Evolutionary conservation across 2,113 vertebrate genomes (phyloP), one percentile per base, ranked within the genome.

Genomic region (Reinhardtius hippoglossoides): DNA sequence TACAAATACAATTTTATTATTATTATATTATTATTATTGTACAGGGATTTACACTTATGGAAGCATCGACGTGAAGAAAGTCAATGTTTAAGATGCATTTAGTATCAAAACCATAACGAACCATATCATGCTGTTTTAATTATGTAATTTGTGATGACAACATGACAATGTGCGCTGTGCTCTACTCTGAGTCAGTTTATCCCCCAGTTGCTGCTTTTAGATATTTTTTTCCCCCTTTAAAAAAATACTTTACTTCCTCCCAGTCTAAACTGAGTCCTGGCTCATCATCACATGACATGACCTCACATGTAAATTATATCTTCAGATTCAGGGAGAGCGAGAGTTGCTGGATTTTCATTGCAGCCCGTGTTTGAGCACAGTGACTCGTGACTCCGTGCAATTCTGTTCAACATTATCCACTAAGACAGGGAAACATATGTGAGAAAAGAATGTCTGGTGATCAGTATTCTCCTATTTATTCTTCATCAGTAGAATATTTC

Each of bases 281-380:
- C 64, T 75, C 55, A 0, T 79, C 46, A 24, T 65, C 58, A 46
- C 62, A 58, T 79, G 81, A 46, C 62, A 58, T 79, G 81, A 82
- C 67, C 71, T 94, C 92, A 92, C 81, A 63, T 92, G 88, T 65
- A 50, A 66, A 61, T 62, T 35, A 72, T 59, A 60, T 67, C 82
- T 18, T 85, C 68, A 59, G 69, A 82, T 54, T 65, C 31, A 79
- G 46, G 63, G 50, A 9, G 14, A 77, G 57, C 4, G 5, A 44
- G 48, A 64, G 50, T 40, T 62, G 54, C 50, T 69, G 44, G 66
- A 63, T 16, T 21, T 35, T 66, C 27, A 73, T 72, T 23, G 62
- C 61, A 3, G 70, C 55, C 48, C 3, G 3, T 60, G 16, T 82
- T 55, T 83, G 4, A 18, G 46, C 46, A 18, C 27, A 35, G 66